Evolutionary conservation across 2,797 vertebrate species (phyloP), one percentile per base, ranked within the genome.

Genomic region (Chloroceryle amazona): DNA sequence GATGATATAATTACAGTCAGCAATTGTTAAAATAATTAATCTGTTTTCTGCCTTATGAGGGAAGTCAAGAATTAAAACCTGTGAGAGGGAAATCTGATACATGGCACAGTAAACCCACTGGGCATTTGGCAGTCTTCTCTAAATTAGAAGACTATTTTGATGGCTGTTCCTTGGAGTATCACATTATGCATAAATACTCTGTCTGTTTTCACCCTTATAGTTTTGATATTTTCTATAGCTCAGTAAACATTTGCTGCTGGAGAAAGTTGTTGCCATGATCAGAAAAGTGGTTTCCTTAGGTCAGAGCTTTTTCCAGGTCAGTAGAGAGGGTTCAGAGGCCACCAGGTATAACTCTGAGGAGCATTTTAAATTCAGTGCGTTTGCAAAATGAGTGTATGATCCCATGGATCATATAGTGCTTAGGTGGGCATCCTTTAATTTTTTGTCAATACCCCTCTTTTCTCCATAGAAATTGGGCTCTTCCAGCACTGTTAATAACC

Each of bases 51-150:
- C 41, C 80, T 70, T 49, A 4, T 61, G 49, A 79, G 72, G n/a
- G 62, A 89, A 90, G 44, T 76, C 35, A 71, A 71, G 81, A 94
- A 95, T 67, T 67, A 76, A 90, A 94, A 80, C 39, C 55, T 47
- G 46, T 2, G 18, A 61, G 80, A 82, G 33, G 61, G 78, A 65
- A 90, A 52, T 52, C 10, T 20, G 51, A 42, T 79, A 68, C 51
- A 37, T 35, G 74, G 41, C 39, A 23, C 29, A 41, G 29, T 29
- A 79, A 89, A 23, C 82, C 60, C 71, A 25, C 52, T 67, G 79
- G 82, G 76, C 55, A 39, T 81, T 81, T 74, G 74, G 33, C 46
- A 66, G 28, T 60, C 63, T 54, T 82, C 83, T 68, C 74, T 71
- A 47, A 70, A 85, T 86, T 57, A 68, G 49, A 76, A 91, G 22